A percentile compares a stretch with the other conserved stretches of the same genome.
Conservation (phyloP, 1,140 invertebrate genomes). For the Zaprionus africanus region DNA sequence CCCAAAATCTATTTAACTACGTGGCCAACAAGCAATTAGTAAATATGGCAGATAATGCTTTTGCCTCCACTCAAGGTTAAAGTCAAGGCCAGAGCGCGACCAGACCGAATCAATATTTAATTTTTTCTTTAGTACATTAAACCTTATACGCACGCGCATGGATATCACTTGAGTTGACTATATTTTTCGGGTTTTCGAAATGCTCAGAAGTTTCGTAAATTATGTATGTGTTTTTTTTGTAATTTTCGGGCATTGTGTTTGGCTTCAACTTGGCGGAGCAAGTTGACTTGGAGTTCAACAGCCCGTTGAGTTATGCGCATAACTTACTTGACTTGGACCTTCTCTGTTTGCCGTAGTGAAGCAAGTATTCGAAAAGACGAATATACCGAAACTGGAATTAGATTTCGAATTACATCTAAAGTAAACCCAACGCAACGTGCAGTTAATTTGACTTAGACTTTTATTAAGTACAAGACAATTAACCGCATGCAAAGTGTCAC, state of each 20-base stretch:
- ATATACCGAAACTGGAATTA: background rate
- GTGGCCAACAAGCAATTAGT: constrained; percentile 44
- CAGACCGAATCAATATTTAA: constrained; percentile 29
- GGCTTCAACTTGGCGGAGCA: constrained; percentile 26
- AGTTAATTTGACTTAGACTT: constrained; percentile 24
- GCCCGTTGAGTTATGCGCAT: constrained; percentile 72
- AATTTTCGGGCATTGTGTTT: constrained; percentile 26
- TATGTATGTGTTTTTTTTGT: constrained; percentile 35
- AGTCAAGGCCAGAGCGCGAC: constrained; percentile 63
- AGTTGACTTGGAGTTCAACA: constrained; percentile 64
- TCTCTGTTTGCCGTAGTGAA: constrained; percentile 30
- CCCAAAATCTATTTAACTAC: constrained; percentile 32
- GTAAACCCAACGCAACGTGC: constrained; percentile 9
- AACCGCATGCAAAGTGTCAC: constrained; percentile 64
- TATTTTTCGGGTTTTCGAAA: constrained; percentile 11
- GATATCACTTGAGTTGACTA: background rate
- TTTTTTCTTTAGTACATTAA: constrained; percentile 25
- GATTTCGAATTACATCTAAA: background rate
- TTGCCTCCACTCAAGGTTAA: constrained; percentile 61
- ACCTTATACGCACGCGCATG: background rate
- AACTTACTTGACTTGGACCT: constrained; percentile 32
- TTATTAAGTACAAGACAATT: constrained; percentile 43
- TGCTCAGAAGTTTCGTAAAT: constrained; percentile 19
- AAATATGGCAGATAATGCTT: constrained; percentile 54
- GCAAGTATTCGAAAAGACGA: constrained; percentile 28